These are phyloP conservation scores for Helicoverpa zea DNA, from an alignment of 1,140 invertebrate species.

Conservation along the genomic window DNA sequence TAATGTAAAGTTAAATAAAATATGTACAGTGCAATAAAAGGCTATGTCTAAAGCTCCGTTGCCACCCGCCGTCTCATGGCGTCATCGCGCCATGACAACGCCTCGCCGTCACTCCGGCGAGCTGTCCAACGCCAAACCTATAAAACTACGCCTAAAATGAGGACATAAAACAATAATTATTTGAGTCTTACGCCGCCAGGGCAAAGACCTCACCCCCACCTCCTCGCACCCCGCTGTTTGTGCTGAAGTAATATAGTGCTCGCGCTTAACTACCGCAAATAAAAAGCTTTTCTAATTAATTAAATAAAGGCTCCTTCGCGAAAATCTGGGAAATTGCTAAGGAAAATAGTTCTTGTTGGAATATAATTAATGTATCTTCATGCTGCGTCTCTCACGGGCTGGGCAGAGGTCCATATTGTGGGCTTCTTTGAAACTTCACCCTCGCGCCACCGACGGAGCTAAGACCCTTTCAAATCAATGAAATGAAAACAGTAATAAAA, in stretches of 20 bases:
- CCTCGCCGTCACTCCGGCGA: not conserved
- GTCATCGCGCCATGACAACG: conserved; percentile 9
- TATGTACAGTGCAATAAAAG: not conserved
- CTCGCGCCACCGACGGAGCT: not conserved
- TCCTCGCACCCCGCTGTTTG: not conserved
- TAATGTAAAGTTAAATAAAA: not conserved
- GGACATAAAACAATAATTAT: conserved; percentile 16
- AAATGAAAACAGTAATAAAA: conserved; percentile 16
- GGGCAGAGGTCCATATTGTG: conserved; percentile 1
- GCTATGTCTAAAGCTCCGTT: not conserved
- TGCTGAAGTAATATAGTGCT: conserved; percentile 27
- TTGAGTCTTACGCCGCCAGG: conserved; percentile 12
- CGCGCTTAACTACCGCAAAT: conserved; percentile 4
- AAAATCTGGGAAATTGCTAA: conserved; percentile 9
- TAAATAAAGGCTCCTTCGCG: not conserved
- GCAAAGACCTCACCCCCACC: conserved; percentile 9
- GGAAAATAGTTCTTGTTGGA: not conserved
- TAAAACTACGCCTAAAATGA: not conserved
- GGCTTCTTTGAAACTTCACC: not conserved
- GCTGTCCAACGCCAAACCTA: not conserved
- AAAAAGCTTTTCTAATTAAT: not conserved
- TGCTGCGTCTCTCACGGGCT: not conserved
- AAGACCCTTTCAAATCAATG: conserved; percentile 29
- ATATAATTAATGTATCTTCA: not conserved
- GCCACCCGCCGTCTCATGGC: not conserved